phyloP scores from a whole-genome alignment of 2,797 vertebrate species.

The Gastrophryne carolinensis region DNA sequence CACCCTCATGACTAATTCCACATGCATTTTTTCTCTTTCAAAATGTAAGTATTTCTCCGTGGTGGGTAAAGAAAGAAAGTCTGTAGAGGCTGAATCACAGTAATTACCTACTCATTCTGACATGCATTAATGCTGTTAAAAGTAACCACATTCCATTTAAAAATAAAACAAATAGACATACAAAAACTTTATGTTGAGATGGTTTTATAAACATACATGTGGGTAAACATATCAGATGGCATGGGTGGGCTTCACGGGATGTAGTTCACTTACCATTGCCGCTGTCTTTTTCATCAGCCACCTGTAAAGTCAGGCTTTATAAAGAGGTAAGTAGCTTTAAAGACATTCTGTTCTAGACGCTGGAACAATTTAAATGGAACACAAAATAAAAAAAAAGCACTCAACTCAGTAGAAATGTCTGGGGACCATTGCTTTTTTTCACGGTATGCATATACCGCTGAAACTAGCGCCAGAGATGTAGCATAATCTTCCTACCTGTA shows the following conservation, averaged over 20 bases:
- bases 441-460: background rate
- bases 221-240: conserved; percentile 10
- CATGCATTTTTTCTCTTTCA: conserved; percentile 58
- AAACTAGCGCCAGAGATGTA: conserved; percentile 5
- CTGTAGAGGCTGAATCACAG: conserved; percentile 77
- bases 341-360: conserved; percentile 33
- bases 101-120: conserved; percentile 68
- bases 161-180: conserved; percentile 4
- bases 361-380: conserved; percentile 29
- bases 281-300: background rate
- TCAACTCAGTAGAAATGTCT: conserved; percentile 1
- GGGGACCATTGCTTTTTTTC: conserved; percentile 18
- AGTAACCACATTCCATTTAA: conserved; percentile 16
- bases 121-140: conserved; percentile 45
- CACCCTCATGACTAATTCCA: conserved; percentile 76
- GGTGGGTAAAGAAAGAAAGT: conserved; percentile 72
- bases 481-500: conserved; percentile 26
- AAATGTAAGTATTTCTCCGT: conserved; percentile 76
- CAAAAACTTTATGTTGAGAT: background rate
- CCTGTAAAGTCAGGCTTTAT: conserved; percentile 1
- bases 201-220: background rate
- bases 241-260: background rate
- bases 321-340: background rate
- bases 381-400: conserved; percentile 27
- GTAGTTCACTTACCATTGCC: background rate